Evolutionary conservation across 2,888 invertebrate genomes (phyloP).

Genomic region (Drepana falcataria): DNA sequence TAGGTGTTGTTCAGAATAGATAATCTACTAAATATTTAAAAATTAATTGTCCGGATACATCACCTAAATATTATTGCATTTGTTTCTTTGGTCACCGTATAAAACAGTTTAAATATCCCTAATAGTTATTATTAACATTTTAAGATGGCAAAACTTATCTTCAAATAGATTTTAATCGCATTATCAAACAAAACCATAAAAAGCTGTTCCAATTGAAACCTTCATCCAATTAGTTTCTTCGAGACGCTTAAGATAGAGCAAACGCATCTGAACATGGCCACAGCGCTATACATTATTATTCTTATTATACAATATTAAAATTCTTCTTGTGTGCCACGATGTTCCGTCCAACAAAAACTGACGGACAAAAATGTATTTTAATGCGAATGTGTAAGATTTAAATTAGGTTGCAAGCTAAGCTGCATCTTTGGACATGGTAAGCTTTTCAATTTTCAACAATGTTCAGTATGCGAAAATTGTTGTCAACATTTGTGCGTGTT

Average conservation of each 20-base stretch:
- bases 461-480: conserved; percentile 64
- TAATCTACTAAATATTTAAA: too few relatives aligned
- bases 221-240: conserved; percentile 24
- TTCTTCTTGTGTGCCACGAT: conserved; percentile 40
- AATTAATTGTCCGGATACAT: too few relatives aligned
- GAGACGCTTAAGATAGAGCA: conserved; percentile 27
- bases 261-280: conserved; percentile 34
- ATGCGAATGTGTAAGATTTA: conserved; percentile 16
- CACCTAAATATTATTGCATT: too few relatives aligned
- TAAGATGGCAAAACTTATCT: neutral
- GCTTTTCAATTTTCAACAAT: conserved; percentile 61
- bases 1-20: too few relatives aligned
- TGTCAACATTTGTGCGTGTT: conserved; percentile 58
- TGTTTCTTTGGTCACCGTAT: too few relatives aligned
- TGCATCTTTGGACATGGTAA: conserved; percentile 37
- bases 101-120: too few relatives aligned
- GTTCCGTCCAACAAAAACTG: conserved; percentile 3
- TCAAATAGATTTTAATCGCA: neutral
- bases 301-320: conserved; percentile 35
- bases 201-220: conserved; percentile 17
- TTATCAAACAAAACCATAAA: neutral
- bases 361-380: conserved; percentile 13
- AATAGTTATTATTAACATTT: too few relatives aligned
- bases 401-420: conserved; percentile 13
- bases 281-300: conserved; percentile 23